Evolutionary conservation across 2,797 vertebrate species (phyloP).

Genomic region (Anolis apletophallus): DNA sequence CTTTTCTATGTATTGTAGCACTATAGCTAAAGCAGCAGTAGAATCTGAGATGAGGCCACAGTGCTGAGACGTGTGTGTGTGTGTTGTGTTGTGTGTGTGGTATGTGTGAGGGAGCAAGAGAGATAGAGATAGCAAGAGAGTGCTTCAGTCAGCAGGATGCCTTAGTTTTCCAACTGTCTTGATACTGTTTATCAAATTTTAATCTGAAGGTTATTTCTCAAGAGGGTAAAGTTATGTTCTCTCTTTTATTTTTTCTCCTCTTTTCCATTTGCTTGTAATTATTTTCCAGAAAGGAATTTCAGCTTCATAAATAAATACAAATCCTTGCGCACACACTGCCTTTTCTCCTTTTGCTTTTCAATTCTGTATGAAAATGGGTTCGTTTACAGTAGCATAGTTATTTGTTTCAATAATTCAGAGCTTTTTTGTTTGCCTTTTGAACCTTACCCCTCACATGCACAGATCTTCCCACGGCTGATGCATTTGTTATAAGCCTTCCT

Average conservation of each 20-base stretch:
- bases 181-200: constrained; percentile 62
- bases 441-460: neutral
- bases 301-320: constrained; percentile 23
- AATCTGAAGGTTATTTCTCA: constrained; percentile 73
- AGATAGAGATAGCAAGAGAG: constrained; percentile 46
- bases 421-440: constrained; percentile 24
- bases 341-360: neutral
- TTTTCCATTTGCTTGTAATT: neutral
- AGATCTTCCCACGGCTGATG: neutral
- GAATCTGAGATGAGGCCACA: constrained; percentile 65
- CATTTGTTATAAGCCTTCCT: constrained; percentile 27
- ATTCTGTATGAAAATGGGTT: constrained; percentile 40
- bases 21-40: constrained; percentile 68
- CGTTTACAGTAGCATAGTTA: constrained; percentile 24
- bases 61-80: constrained; percentile 37
- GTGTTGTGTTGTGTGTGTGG: neutral
- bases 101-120: neutral
- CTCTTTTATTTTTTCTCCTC: neutral
- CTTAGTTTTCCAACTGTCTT: constrained; percentile 63
- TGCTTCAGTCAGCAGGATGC: constrained; percentile 55
- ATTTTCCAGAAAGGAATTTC: constrained; percentile 3
- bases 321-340: neutral
- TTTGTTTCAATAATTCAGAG: constrained; percentile 31
- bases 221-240: constrained; percentile 53
- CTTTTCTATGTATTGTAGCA: constrained; percentile 67